A percentile compares a stretch with the other conserved stretches of the same genome.
phyloP scores from a whole-genome alignment of 2,113 vertebrate species.

The Rhadina sibilatrix region DNA sequence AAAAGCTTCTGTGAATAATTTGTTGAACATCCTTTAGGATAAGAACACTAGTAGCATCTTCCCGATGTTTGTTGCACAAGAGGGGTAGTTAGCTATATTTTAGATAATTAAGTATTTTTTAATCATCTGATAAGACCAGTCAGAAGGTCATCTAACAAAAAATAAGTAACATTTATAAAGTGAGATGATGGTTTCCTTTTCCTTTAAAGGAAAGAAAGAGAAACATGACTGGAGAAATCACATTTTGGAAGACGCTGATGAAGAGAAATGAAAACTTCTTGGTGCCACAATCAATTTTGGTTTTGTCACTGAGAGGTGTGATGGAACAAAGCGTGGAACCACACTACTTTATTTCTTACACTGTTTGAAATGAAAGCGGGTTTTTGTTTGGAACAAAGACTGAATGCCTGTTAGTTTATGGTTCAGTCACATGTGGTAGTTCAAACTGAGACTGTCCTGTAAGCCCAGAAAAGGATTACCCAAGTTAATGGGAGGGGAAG shows the following conservation, averaged over 20 bases:
- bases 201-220: not conserved
- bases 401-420: not conserved
- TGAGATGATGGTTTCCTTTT: not conserved
- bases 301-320: not conserved
- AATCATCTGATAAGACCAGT: not conserved
- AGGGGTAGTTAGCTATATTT: not conserved
- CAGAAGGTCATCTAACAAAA: not conserved
- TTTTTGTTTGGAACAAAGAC: not conserved
- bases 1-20: not conserved
- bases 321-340: not conserved
- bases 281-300: not conserved
- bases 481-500: not conserved
- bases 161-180: not conserved
- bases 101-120: not conserved
- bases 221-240: not conserved
- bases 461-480: not conserved
- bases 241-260: not conserved
- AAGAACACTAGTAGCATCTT: not conserved
- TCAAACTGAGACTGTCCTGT: not conserved
- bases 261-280: not conserved
- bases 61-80: rapidly evolving
- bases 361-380: not conserved
- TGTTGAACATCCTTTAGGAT: not conserved
- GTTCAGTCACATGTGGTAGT: not conserved
- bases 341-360: not conserved